Base-by-base conservation (phyloP, 1,140 invertebrate genomes). In the Atta colombica region DNA sequence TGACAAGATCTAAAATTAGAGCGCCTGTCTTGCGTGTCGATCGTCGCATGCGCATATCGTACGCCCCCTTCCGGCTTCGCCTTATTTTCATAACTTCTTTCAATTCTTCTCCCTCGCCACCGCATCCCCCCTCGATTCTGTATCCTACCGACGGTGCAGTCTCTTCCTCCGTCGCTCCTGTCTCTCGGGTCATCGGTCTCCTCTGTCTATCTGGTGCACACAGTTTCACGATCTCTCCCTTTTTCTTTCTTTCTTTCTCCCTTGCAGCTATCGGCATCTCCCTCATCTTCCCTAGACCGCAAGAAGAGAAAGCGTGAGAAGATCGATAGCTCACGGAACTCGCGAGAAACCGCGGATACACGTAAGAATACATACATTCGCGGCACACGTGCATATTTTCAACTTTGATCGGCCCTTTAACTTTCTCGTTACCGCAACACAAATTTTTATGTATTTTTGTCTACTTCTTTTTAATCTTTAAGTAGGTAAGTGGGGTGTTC, bases 1-100 rank as follows among this genome's bases (percentile, higher is more conserved):
- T 94, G 94, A 95, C 94, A 94, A 95, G 94, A 95, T 95, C 95
- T 95, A 94, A 94, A 95, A 95, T 95, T 95, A 95, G 94, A 94
- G 94, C 93, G 92, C 82, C 81, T 86, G 90, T 87, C 85, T 92
- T 94, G 94, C 94, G 94, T 95, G 94, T 94, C 94, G 94, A 95
- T 94, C 92, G 94, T 95, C 94, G 94, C 94, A 95, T 94, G 94
- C 93, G 94, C 94, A 94, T 94, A 94, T 94, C 93, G 87, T 93
- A 93, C 94, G 94, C 94, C 94, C 93, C 91, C 90, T 94, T 94
- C 94, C 94, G 94, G 94, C 92, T 94, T 94, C 92, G 89, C 91
- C 93, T 94, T 94, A 94, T 94, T 95, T 95, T 94, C 94, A 94
- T 92, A 92, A 91, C 92, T 93, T 94, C 93, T 94, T 94, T 94